Conservation (phyloP, 2,797 vertebrate species). For the Taeniopygia guttata region DNA sequence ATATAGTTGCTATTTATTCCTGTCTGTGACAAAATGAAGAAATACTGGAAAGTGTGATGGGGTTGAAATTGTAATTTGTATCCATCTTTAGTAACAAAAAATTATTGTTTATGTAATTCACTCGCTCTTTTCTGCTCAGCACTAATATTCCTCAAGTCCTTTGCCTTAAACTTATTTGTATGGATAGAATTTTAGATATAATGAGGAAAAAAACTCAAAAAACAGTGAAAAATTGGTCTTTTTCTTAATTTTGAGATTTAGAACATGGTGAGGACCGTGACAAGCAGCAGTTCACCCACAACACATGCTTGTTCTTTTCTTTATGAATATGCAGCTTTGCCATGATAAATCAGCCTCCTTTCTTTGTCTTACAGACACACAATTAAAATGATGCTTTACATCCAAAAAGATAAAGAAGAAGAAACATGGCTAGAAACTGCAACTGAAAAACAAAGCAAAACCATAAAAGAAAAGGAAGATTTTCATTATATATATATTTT, state of each 20-base stretch:
- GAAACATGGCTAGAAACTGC: neutral
- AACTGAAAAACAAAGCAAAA: neutral
- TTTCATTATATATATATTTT: no score
- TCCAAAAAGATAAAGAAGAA: neutral
- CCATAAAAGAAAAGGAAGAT: neutral
- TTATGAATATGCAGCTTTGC: neutral
- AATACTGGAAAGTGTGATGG: neutral
- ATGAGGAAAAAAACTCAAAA: neutral
- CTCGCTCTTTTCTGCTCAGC: neutral
- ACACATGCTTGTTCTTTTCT: neutral
- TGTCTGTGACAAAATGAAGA: neutral
- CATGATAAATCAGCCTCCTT: neutral
- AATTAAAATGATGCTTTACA: neutral
- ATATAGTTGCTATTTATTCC: neutral
- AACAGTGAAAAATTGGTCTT: neutral
- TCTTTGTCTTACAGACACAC: neutral
- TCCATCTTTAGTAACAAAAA: neutral
- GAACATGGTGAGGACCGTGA: neutral
- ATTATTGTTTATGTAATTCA: neutral
- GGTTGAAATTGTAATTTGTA: neutral
- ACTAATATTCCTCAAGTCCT: neutral
- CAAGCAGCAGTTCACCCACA: neutral
- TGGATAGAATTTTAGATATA: neutral
- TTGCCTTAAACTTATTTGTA: neutral
- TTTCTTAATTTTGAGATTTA: neutral